Base-by-base conservation (phyloP, 2,113 vertebrate genomes). In the Nematolebias whitei region DNA sequence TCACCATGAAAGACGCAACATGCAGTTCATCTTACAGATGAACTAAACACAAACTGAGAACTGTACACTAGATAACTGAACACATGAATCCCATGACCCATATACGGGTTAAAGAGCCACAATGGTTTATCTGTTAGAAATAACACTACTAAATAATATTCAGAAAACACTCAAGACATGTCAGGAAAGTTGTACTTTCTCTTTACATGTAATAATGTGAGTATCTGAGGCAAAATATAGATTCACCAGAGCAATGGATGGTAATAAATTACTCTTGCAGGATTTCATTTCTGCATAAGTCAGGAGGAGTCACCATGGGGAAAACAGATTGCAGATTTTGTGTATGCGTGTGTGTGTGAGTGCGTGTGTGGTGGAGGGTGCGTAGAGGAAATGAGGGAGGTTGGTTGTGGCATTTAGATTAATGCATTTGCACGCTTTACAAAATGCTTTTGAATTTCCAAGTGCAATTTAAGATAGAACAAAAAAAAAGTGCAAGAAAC, bases 241-340 rank as follows among this genome's bases (percentile, higher is more conserved):
- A 80, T 63, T 74, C 39, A n/a, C 74, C 49, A n/a, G 41, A 5
- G n/a, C 43, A 26, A 73, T 26, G 54, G 26, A 74, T 84, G 83
- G 79, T 82, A 78, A 91, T 92, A 88, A 89, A 92, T 90, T 86
- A 90, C 82, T 78, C 71, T 72, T 74, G 76, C 71, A 76, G 75
- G 72, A 82, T 78, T 75, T 70, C 43, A 81, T 69, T 84, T 87
- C 71, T 88, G 81, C 85, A 85, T 86, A 88, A 86, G 81, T 87
- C 87, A 80, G 78, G 73, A 71, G 80, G 76, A 86, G 79, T 69
- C 78, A 85, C 85, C 69, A 59, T 24, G 71, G 80, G 85, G 82
- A 83, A 82, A 90, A 83, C 68, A 85, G 83, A 83, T 80, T 89
- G 88, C 77, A 83, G 80, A 89, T 80, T 85, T 88, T 88, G 83